Percentiles rank a stretch among this genome's conserved stretches.
Evolutionary conservation across 2,888 invertebrate species (phyloP).

Genomic region (Hipparchia sbordonii): DNA sequence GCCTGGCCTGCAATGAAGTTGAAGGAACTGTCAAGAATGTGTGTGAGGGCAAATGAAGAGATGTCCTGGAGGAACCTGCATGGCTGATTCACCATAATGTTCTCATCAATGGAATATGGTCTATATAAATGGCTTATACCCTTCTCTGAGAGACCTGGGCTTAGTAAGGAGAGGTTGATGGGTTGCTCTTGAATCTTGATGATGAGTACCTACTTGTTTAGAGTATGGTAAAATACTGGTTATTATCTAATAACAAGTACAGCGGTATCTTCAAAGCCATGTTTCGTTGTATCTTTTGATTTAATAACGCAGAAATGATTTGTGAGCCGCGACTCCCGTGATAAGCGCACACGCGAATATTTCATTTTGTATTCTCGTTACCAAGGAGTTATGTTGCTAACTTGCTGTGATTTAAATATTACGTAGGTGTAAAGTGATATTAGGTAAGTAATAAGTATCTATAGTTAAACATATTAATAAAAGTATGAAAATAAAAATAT

Average conservation of each 20-base stretch:
- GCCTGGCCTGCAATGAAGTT: too few relatives aligned
- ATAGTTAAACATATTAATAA: background rate
- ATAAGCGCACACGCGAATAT: slow-evolving; percentile 16
- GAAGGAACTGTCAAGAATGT: too few relatives aligned
- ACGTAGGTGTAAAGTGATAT: background rate
- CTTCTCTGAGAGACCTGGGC: too few relatives aligned
- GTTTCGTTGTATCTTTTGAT: background rate
- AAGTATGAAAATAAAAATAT: too few relatives aligned
- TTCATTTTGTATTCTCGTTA: slow-evolving; percentile 10
- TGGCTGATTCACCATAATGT: too few relatives aligned
- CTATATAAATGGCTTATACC: too few relatives aligned
- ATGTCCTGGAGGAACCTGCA: too few relatives aligned
- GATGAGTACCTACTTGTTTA: background rate
- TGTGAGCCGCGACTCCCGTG: slow-evolving; percentile 11
- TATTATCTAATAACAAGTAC: background rate
- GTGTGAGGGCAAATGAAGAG: too few relatives aligned
- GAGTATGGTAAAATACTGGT: background rate
- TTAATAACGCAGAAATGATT: slow-evolving; percentile 24
- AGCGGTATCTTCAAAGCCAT: background rate
- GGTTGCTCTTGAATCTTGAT: too few relatives aligned
- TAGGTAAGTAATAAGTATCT: background rate
- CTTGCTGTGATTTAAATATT: background rate
- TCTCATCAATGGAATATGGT: too few relatives aligned
- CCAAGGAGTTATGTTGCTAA: background rate
- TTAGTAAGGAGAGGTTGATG: too few relatives aligned